Base-by-base conservation (phyloP, 2,113 vertebrate species). In the Xiphias gladius region DNA sequence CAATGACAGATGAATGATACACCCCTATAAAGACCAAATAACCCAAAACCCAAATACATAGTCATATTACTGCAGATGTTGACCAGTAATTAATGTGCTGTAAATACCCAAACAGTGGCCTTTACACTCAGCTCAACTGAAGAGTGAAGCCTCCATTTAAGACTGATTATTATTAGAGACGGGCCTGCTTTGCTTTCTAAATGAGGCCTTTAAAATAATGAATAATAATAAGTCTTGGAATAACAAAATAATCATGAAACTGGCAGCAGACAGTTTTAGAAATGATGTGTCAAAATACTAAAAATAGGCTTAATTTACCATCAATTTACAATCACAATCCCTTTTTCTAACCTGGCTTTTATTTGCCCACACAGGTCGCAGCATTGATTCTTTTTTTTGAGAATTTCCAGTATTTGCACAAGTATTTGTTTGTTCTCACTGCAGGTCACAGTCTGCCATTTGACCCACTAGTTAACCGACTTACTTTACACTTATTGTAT, bases 141-240 rank as follows among this genome's bases (percentile, higher is more conserved):
- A 55, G 59, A 59, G 63, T 69, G 30, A 81, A 41, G 62, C 54
- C 30, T 75, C 30, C 26, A 79, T 83, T 75, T 43, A 77, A 41
- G 55, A 32, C 46, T 17, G 64, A 67, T 71, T 24, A 72, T 48
- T 75, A 7, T 59, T 68, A 55, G 50, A 88, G 61, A 30, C 2
- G 0, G 22, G 35, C 4, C 20, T 73, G 70, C 79, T 87, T 48
- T 76, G 11, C 59, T 76, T 83, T 75, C 17, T 37, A 77, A 86
- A 88, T 82, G 52, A 89, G 58, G 70, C 74, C 26, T 57, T 85
- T 78, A 12, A 66, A 84, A 65, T 54, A 67, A 73, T 78, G 6
- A 58, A 57, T 39, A 73, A 76, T 67, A 82, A 76, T 85, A 67
- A 32, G 24, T 66, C 48, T 35, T 62, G 46, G 30, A 82, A 70